Percentiles rank a stretch among this genome's conserved stretches.
These are phyloP conservation scores for Platichthys stellatus DNA, from an alignment of 2,113 vertebrate genomes.

Conservation along the genomic window DNA sequence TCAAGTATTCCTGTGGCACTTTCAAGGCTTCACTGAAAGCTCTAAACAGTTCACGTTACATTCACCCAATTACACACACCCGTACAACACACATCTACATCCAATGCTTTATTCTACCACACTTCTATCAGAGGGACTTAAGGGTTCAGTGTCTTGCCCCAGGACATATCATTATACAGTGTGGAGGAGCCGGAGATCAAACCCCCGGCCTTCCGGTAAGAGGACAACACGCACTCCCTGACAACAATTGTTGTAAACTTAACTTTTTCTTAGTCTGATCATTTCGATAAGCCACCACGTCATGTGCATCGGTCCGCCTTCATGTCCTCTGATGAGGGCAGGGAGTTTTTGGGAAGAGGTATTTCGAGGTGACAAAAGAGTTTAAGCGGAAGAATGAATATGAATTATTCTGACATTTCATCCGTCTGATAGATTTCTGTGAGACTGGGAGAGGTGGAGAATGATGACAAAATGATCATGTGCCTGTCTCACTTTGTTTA, in stretches of 20 bases:
- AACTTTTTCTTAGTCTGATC: background rate
- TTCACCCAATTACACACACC: too few relatives aligned
- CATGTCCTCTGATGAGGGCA: background rate
- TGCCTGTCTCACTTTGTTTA: slow-evolving; percentile 67
- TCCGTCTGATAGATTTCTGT: slow-evolving; percentile 31
- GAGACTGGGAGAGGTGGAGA: slow-evolving; percentile 20
- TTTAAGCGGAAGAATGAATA: slow-evolving; percentile 9
- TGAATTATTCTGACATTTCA: slow-evolving; percentile 33
- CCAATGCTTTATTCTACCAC: background rate
- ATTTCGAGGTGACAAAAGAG: background rate
- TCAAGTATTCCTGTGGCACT: background rate
- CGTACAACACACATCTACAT: background rate
- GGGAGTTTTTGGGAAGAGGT: background rate
- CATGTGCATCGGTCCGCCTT: background rate
- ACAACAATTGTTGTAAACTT: background rate
- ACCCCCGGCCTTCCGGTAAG: background rate
- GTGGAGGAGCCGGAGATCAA: background rate
- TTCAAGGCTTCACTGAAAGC: background rate
- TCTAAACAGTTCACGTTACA: background rate
- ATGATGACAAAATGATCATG: slow-evolving; percentile 60
- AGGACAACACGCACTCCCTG: background rate
- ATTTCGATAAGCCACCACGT: background rate
- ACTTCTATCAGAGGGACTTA: background rate
- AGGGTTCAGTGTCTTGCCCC: background rate
- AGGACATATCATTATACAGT: background rate